Percentiles rank a stretch among this genome's conserved stretches.
These are phyloP conservation scores for Distichodus sexfasciatus DNA, from an alignment of 2,797 vertebrate genomes.

Conservation along the genomic window DNA sequence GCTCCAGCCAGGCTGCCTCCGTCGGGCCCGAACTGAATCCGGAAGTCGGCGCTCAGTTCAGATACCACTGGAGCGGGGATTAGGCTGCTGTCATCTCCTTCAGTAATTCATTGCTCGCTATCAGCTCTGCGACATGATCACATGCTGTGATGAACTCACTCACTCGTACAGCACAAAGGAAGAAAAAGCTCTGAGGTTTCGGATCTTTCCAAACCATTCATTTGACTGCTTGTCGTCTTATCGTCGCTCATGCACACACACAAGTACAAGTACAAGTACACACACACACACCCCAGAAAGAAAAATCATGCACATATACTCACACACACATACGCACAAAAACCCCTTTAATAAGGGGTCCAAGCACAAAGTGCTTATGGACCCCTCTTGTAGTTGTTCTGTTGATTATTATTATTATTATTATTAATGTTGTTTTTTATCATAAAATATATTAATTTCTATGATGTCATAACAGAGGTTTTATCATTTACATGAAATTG, in stretches of 20 bases:
- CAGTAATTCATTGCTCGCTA: constrained; percentile 13
- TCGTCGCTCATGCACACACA: no score
- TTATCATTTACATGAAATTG: no score
- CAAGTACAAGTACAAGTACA: no score
- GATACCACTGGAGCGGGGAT: neutral
- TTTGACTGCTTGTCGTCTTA: neutral
- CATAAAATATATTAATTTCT: no score
- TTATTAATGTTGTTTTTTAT: no score
- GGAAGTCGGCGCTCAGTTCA: neutral
- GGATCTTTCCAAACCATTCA: constrained; percentile 15
- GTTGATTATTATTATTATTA: no score
- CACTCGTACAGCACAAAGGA: neutral
- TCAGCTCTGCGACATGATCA: constrained; percentile 17
- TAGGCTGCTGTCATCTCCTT: constrained; percentile 25
- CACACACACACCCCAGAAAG: no score
- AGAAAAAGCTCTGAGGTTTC: constrained; percentile 12
- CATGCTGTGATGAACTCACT: constrained; percentile 11
- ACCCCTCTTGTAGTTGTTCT: no score
- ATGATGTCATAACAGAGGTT: no score
- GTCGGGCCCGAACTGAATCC: neutral
- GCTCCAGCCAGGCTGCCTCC: constrained; percentile 24
- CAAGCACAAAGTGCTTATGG: no score
- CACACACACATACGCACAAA: neutral
- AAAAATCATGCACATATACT: neutral
- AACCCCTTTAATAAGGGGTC: no score